Percentiles rank a stretch among this genome's conserved stretches.
Conservation (phyloP, 2,113 vertebrate species). For the Elaphurus davidianus region DNA sequence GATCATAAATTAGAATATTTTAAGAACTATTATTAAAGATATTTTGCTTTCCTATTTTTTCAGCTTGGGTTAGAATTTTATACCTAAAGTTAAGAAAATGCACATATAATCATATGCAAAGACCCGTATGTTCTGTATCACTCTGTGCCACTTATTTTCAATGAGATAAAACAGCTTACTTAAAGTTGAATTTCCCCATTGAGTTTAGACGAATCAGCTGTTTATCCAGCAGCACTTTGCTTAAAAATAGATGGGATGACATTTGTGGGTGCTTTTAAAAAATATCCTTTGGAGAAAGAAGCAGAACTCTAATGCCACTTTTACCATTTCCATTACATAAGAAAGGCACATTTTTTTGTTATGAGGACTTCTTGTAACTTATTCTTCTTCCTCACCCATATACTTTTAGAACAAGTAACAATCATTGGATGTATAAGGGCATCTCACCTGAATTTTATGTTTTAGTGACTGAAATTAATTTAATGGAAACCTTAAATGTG, state of each 20-base stretch:
- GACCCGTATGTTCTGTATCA: slow-evolving; percentile 40
- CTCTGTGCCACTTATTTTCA: slow-evolving; percentile 47
- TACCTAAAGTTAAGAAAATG: slow-evolving; percentile 19
- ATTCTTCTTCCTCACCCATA: neutral
- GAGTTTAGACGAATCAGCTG: slow-evolving; percentile 68
- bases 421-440: neutral
- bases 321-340: slow-evolving; percentile 65
- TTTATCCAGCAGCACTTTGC: slow-evolving; percentile 62
- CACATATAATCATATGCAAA: neutral
- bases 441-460: neutral
- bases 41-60: slow-evolving; percentile 9
- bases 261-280: slow-evolving; percentile 71
- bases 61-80: slow-evolving; percentile 8
- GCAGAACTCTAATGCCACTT: slow-evolving; percentile 57
- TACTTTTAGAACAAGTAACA: neutral
- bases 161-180: slow-evolving; percentile 64
- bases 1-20: neutral
- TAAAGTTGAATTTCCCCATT: slow-evolving; percentile 68
- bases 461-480: neutral
- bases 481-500: neutral
- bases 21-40: neutral
- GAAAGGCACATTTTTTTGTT: slow-evolving; percentile 25
- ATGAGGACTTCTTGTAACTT: slow-evolving; percentile 18
- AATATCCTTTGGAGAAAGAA: slow-evolving; percentile 64
- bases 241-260: slow-evolving; percentile 77